These are phyloP conservation scores for Bugula neritina DNA, from an alignment of 2,888 invertebrate genomes.

Conservation along the genomic window DNA sequence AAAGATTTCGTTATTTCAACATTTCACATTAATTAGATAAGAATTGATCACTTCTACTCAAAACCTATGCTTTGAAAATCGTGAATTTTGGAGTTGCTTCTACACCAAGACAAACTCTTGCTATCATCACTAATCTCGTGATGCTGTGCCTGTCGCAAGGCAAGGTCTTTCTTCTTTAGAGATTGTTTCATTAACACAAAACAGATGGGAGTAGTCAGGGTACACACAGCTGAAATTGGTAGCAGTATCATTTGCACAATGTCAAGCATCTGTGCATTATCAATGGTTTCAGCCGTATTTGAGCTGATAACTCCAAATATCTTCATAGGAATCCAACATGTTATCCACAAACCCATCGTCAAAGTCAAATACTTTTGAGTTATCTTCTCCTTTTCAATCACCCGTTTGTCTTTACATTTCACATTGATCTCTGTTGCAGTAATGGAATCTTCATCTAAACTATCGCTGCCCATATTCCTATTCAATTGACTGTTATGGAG, in stretches of 20 bases:
- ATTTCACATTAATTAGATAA: no score
- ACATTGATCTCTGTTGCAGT: background rate
- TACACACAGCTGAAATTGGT: constrained; percentile 5
- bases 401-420: background rate
- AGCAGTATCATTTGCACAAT: constrained; percentile 59
- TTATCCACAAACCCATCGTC: constrained; percentile 64
- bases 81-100: background rate
- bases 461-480: background rate
- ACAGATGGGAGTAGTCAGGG: background rate
- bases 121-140: background rate
- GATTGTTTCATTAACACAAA: background rate
- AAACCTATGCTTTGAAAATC: background rate
- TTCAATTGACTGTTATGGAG: background rate
- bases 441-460: background rate
- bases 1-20: no score
- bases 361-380: constrained; percentile 65
- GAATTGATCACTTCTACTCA: no score
- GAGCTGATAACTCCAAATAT: constrained; percentile 61
- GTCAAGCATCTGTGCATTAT: constrained; percentile 65
- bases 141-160: background rate
- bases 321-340: constrained; percentile 66
- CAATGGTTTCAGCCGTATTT: constrained; percentile 65
- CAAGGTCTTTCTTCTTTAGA: background rate
- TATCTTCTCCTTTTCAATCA: constrained; percentile 59
- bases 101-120: background rate